Conservation (phyloP, 2,113 vertebrate species). For the Meles meles region DNA sequence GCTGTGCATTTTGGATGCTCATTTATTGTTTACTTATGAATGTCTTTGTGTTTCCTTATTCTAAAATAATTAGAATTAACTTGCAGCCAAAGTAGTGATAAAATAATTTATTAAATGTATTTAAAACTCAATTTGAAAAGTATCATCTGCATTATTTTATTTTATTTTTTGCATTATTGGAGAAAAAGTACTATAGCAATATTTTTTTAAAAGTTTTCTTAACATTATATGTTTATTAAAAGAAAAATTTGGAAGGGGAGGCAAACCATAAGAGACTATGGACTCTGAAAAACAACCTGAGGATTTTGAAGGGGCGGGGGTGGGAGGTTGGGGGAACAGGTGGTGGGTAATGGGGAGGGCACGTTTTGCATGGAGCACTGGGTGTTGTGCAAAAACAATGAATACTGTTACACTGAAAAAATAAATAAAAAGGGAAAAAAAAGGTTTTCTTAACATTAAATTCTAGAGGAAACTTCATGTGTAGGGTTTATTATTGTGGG, state of each 20-base stretch:
- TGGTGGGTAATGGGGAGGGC: no score
- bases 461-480: background rate
- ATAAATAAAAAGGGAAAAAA: no score
- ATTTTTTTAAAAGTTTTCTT: background rate
- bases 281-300: no score
- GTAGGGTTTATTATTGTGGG: background rate
- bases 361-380: no score
- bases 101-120: background rate
- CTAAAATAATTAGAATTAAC: background rate
- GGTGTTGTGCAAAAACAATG: no score
- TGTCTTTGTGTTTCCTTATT: background rate
- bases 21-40: background rate
- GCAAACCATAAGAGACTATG: no score
- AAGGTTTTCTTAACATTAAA: background rate
- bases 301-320: no score
- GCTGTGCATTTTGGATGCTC: background rate
- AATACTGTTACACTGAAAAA: no score
- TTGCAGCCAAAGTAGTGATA: background rate
- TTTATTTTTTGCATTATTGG: background rate
- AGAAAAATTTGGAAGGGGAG: no score
- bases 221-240: no score
- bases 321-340: no score
- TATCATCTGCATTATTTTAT: background rate
- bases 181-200: background rate
- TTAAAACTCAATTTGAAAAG: background rate